Conservation (phyloP, 53 echinoderm and acorn worm species). For the Echinometra lucunter region DNA sequence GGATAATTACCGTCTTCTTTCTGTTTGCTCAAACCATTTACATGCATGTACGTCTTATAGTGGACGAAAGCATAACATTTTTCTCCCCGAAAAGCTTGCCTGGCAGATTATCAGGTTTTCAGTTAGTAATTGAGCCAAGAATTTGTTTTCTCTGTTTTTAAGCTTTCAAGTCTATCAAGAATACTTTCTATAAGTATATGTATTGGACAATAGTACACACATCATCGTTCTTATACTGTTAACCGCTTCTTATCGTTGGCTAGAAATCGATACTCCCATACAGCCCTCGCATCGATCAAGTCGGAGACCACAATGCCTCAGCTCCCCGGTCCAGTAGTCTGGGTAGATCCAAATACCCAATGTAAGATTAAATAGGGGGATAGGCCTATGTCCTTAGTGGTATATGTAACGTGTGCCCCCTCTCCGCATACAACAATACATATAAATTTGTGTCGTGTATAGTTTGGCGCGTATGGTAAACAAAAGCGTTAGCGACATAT, state of each 20-base stretch:
- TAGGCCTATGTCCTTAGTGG: constrained; percentile 15
- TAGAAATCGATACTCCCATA: constrained; percentile 41
- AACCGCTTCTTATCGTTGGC: not conserved
- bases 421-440: not conserved
- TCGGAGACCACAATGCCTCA: not conserved
- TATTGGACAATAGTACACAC: not conserved
- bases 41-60: no score
- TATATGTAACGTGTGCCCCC: not conserved
- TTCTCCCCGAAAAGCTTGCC: no score
- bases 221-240: not conserved
- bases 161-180: no score
- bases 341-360: not conserved
- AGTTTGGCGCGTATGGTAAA: constrained; percentile 43
- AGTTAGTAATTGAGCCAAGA: no score
- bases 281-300: constrained; percentile 30
- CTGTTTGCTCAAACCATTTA: no score
- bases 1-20: no score
- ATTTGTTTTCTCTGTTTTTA: no score
- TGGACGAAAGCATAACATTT: no score
- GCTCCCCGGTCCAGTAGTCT: not conserved
- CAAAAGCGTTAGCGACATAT: constrained; percentile 3
- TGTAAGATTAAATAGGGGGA: constrained; percentile 26
- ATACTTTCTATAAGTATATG: not conserved
- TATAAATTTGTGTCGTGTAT: not conserved
- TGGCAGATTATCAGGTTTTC: no score